Conservation (phyloP, 2,888 invertebrate genomes). For the Lycia hirtaria region DNA sequence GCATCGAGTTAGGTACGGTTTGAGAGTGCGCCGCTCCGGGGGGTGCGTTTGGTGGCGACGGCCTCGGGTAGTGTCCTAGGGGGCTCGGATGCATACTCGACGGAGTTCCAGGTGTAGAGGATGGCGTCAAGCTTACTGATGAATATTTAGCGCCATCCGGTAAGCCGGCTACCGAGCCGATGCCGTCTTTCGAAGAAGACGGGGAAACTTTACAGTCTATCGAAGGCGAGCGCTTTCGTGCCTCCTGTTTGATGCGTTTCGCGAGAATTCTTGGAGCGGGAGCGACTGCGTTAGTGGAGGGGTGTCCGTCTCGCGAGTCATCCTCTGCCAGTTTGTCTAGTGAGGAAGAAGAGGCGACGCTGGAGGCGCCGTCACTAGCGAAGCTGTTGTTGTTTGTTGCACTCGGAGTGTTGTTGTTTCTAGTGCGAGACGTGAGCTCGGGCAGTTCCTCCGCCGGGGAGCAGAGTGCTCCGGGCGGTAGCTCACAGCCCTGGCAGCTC, state of each 20-base stretch:
- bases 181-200: slow-evolving; percentile 83
- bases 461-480: slow-evolving; percentile 87
- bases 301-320: slow-evolving; percentile 90
- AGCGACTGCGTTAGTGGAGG: slow-evolving; percentile 85
- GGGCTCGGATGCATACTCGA: slow-evolving; percentile 88
- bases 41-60: slow-evolving; percentile 89
- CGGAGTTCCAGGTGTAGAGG: slow-evolving; percentile 87
- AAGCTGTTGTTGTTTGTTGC: slow-evolving; percentile 91
- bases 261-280: slow-evolving; percentile 81
- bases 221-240: slow-evolving; percentile 85
- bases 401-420: slow-evolving; percentile 93
- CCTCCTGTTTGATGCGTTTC: slow-evolving; percentile 83
- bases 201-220: slow-evolving; percentile 84
- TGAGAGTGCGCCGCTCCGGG: slow-evolving; percentile 86
- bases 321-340: slow-evolving; percentile 91
- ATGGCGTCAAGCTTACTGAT: slow-evolving; percentile 87
- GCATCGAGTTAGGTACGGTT: slow-evolving; percentile 85
- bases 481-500: slow-evolving; percentile 91
- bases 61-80: slow-evolving; percentile 87
- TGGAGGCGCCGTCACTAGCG: slow-evolving; percentile 91
- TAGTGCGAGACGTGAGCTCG: slow-evolving; percentile 88
- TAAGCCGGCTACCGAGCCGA: slow-evolving; percentile 70
- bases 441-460: slow-evolving; percentile 89
- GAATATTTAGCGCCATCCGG: slow-evolving; percentile 86
- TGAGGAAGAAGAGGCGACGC: slow-evolving; percentile 87